phyloP scores from a whole-genome alignment of 23 tunicate genomes.

The Botrylloides violaceus region DNA sequence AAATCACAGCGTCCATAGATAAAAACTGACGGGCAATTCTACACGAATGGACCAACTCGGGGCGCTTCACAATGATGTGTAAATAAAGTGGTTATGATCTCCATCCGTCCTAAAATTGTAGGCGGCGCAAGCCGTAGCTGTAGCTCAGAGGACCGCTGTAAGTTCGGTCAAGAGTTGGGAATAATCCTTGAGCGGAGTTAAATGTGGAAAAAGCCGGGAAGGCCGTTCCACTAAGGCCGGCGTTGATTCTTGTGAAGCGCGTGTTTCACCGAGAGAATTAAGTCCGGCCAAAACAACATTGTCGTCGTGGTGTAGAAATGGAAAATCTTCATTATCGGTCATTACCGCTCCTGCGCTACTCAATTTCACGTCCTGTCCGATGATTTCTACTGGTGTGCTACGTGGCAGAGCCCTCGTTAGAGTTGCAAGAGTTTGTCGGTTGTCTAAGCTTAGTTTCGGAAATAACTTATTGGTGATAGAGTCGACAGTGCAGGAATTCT shows the following conservation, averaged over 20 bases:
- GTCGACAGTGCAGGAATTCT: conserved; percentile 79
- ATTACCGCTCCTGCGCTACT: conserved; percentile 4
- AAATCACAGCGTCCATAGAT: too few relatives aligned
- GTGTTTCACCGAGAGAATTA: conserved; percentile 16
- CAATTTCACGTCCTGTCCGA: not conserved
- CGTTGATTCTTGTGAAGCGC: conserved; percentile 29
- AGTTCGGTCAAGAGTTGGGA: conserved; percentile 73
- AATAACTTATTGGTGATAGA: conserved; percentile 79
- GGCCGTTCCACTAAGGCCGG: conserved; percentile 28
- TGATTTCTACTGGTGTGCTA: not conserved
- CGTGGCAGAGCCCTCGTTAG: conserved; percentile 6
- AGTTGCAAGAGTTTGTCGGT: conserved; percentile 12
- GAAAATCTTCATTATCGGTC: not conserved
- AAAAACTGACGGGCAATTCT: too few relatives aligned
- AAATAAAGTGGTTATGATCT: too few relatives aligned
- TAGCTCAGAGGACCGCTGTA: conserved; percentile 39
- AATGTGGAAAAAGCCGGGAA: conserved; percentile 43
- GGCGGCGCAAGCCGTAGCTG: not conserved
- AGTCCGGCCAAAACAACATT: conserved; percentile 15
- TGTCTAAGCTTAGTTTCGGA: conserved; percentile 58
- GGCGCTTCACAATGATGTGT: too few relatives aligned
- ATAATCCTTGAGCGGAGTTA: conserved; percentile 44
- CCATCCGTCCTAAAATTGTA: too few relatives aligned
- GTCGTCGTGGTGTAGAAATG: not conserved
- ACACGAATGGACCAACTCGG: too few relatives aligned